Base-by-base conservation (phyloP, 2,888 invertebrate genomes). In the Monoplex corrugatus region DNA sequence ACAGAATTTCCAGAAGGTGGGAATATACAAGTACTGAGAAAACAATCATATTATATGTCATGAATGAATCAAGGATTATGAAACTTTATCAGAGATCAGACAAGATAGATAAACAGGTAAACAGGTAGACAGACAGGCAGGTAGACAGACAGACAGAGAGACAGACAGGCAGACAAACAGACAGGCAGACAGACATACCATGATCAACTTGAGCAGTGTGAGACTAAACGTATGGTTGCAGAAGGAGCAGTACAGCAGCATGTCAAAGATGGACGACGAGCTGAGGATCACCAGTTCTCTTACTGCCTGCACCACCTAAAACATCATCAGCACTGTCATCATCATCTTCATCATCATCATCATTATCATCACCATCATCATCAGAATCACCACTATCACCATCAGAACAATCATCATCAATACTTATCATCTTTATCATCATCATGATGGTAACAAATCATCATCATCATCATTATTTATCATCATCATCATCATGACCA, bases 281-380 rank as follows among this genome's bases (percentile, higher is more conserved):
- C 92, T 92, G 44, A 93, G 92, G 45, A 93, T 92, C 28, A 94
- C 93, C 40, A 96, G 94, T 91, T 96, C 96, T 57, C 96, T 90
- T 78, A 96, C 93, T 35, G 96, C 96, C 90, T 95, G 93, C 40
- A 96, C 95, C 88, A 96, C 95, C 96, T 96, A 92, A 1, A 92
- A 32, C 63, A 23, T 35, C 38, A 44, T 44, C 43, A 82, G 0
- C 8, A 19, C 3, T 19, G 16, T 89, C 50, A 35, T 32, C 45
- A n/a, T 23, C 80, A 80, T 28, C 38, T 8, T 35, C 80, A 80
- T 19, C 38, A 38, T 43, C 38, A 38, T 32, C 28, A 32, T 5
- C 83, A 57, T 40, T 40, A 35, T 35, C 57, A 38, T 1, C 23
- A 45, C 3, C n/a, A 45, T 43, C 3, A 32, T 50, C 19, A 16